Percentiles rank a stretch among this genome's conserved stretches.
These are phyloP conservation scores for Zoanthus gigantus DNA, from an alignment of 92 coral and sea anemone genomes.

Conservation along the genomic window DNA sequence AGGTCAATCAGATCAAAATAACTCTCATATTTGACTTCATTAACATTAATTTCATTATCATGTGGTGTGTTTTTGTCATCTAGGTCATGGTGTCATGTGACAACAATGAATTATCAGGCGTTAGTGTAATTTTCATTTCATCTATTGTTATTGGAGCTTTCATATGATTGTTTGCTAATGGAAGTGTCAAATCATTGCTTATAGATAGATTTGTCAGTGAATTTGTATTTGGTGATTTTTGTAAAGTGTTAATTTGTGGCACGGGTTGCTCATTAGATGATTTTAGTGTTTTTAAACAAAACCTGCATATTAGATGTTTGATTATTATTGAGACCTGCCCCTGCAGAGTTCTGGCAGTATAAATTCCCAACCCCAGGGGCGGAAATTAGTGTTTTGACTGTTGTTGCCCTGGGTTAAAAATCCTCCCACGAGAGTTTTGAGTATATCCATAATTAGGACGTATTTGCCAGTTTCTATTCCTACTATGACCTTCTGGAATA, in stretches of 20 bases:
- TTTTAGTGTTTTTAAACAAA: background rate
- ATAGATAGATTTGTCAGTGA: background rate
- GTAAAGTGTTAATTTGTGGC: slow-evolving; percentile 13
- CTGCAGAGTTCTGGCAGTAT: background rate
- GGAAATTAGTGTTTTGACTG: background rate
- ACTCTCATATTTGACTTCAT: background rate
- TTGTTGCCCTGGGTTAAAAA: background rate
- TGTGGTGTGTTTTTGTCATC: too few relatives aligned
- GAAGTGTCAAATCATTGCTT: too few relatives aligned
- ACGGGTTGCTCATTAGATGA: background rate
- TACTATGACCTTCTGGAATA: background rate
- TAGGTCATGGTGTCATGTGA: background rate
- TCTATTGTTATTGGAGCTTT: too few relatives aligned
- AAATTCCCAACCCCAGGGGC: slow-evolving; percentile 8
- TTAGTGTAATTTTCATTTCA: background rate
- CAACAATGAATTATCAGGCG: background rate
- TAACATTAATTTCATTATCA: too few relatives aligned
- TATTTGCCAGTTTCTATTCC: background rate
- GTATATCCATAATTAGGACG: background rate
- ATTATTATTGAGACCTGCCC: background rate
- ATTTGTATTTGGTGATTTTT: background rate
- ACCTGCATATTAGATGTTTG: background rate
- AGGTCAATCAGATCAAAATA: slow-evolving; percentile 1
- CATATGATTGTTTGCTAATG: too few relatives aligned
- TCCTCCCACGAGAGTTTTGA: background rate